A percentile compares a stretch with the other conserved stretches of the same genome.
Evolutionary conservation across 64 coral and sea anemone species (phyloP).

Genomic region (Acropora yongei): DNA sequence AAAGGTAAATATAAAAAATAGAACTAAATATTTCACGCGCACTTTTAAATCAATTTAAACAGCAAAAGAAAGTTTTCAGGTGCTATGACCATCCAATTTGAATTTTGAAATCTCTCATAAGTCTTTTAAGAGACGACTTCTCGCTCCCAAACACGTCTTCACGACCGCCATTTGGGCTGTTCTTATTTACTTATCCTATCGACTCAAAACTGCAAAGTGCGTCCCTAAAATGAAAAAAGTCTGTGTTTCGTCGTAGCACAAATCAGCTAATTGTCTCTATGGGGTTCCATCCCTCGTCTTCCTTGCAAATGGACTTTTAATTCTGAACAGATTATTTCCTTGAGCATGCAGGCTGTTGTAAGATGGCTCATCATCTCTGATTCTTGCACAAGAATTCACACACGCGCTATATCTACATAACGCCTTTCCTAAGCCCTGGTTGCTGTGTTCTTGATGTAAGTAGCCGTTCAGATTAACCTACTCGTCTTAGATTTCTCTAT

Average conservation of each 20-base stretch:
- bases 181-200: not conserved
- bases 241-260: not conserved
- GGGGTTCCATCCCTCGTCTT: slow-evolving; percentile 27
- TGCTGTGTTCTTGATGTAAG: no score
- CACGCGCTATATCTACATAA: not conserved
- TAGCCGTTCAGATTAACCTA: not conserved
- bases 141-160: not conserved
- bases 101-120: slow-evolving; percentile 37
- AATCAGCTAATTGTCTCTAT: not conserved
- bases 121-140: slow-evolving; percentile 38
- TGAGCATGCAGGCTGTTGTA: not conserved
- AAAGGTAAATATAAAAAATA: slow-evolving; percentile 40
- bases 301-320: slow-evolving; percentile 35
- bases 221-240: not conserved
- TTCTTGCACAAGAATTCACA: not conserved
- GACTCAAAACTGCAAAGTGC: not conserved
- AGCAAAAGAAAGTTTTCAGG: slow-evolving; percentile 30
- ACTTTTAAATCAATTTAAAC: not conserved
- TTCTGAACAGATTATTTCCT: slow-evolving; percentile 46
- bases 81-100: slow-evolving; percentile 26
- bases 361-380: not conserved
- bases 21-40: not conserved
- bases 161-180: not conserved
- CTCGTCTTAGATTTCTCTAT: not conserved
- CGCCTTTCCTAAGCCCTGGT: not conserved